phyloP scores from a whole-genome alignment of 1,140 invertebrate genomes.

The Diploscapter pachys region DNA sequence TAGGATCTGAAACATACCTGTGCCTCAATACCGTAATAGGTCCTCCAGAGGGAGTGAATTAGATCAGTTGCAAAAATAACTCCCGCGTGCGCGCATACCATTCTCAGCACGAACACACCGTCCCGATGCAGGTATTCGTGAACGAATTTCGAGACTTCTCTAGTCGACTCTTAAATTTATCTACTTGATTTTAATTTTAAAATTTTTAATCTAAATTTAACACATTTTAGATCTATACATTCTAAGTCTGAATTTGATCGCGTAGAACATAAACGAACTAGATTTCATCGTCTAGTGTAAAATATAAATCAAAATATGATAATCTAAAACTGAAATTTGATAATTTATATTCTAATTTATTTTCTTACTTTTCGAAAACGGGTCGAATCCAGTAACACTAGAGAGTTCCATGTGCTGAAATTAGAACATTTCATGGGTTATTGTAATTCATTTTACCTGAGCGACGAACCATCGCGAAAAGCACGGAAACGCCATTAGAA shows the following conservation, averaged over 20 bases:
- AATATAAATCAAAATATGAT: no score
- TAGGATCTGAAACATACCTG: neutral
- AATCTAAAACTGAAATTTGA: no score
- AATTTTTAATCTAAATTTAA: constrained; percentile 4
- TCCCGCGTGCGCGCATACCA: constrained; percentile 59
- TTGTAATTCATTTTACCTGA: neutral
- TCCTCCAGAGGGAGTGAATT: constrained; percentile 33
- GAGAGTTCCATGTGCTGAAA: constrained; percentile 27
- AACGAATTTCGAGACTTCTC: constrained; percentile 57
- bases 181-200: constrained; percentile 7
- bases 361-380: constrained; percentile 1
- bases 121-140: constrained; percentile 63
- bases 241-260: no score
- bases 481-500: constrained; percentile 41
- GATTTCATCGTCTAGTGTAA: no score
- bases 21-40: constrained; percentile 11
- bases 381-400: constrained; percentile 23
- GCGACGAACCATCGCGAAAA: constrained; percentile 33
- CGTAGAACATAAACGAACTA: no score
- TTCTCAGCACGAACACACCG: constrained; percentile 63
- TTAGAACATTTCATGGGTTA: no score
- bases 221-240: no score
- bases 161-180: constrained; percentile 23
- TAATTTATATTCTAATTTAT: no score
- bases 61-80: constrained; percentile 45